A percentile compares a stretch with the other conserved stretches of the same genome.
Evolutionary conservation across 2,888 invertebrate genomes (phyloP).

Genomic region (Caenorhabditis sulstoni): DNA sequence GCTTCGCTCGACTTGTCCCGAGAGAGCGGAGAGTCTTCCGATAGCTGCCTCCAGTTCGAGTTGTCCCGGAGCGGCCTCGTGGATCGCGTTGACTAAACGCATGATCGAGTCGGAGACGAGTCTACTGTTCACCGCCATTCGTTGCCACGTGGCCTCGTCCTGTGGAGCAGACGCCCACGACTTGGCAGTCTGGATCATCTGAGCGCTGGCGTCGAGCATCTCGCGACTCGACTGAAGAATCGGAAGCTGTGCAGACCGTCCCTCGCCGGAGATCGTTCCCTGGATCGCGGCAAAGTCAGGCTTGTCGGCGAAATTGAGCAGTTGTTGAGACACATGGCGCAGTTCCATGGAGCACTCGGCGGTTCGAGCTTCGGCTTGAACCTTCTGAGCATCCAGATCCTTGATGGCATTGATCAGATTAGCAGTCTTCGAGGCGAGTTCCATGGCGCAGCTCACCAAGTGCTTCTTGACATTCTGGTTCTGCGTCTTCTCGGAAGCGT

Average conservation of each 20-base stretch:
- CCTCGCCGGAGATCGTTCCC: constrained; percentile 89
- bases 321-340: constrained; percentile 91
- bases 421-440: constrained; percentile 96
- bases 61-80: constrained; percentile 96
- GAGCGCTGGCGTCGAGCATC: constrained; percentile 87
- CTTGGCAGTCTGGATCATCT: constrained; percentile 86
- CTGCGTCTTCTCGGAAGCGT: constrained; percentile 91
- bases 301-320: constrained; percentile 93
- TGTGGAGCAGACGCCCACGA: constrained; percentile 88
- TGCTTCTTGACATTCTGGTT: constrained; percentile 92
- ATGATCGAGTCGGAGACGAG: constrained; percentile 95
- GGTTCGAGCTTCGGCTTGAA: constrained; percentile 16
- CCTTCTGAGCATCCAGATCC: constrained; percentile 86
- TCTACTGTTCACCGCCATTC: constrained; percentile 90
- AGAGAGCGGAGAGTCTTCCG: constrained; percentile 82
- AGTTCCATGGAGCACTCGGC: constrained; percentile 88
- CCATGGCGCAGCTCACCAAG: constrained; percentile 97
- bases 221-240: constrained; percentile 87
- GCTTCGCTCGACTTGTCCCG: constrained; percentile 83
- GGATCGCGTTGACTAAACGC: constrained; percentile 89
- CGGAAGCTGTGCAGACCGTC: constrained; percentile 87
- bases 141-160: constrained; percentile 95
- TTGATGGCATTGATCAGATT: constrained; percentile 95
- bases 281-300: constrained; percentile 95
- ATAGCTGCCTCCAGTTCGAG: constrained; percentile 91